Conservation (phyloP, 2,888 invertebrate genomes). For the Flexamia atlantica region DNA sequence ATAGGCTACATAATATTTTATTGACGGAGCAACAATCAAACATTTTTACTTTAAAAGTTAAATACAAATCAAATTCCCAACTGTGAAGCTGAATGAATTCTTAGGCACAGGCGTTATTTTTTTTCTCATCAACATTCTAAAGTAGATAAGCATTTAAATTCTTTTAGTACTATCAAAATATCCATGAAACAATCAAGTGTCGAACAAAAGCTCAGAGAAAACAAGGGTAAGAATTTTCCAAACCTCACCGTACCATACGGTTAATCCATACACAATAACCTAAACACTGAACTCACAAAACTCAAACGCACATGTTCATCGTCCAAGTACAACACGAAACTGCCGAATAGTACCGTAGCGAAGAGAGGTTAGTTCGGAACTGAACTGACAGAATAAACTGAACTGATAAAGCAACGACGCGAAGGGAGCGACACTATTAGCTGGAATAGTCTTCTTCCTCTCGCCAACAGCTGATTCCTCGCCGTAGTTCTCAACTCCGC, state of each 20-base stretch:
- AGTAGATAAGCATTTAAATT: no score
- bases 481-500: background rate
- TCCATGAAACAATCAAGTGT: background rate
- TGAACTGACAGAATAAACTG: conserved; percentile 6
- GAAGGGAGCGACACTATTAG: background rate
- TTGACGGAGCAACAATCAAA: no score
- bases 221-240: background rate
- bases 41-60: no score
- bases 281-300: background rate
- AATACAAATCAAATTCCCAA: no score
- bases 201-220: conserved; percentile 1
- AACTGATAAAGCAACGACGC: background rate
- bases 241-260: background rate
- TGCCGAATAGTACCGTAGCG: background rate
- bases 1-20: no score
- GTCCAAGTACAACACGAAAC: background rate
- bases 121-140: no score
- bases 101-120: no score
- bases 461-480: conserved; percentile 7
- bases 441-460: background rate
- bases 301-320: background rate
- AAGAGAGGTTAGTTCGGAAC: conserved; percentile 16
- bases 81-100: no score
- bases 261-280: conserved; percentile 17
- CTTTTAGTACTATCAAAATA: no score